Evolutionary conservation across 2,113 vertebrate species (phyloP).

Genomic region (Datnioides undecimradiatus): DNA sequence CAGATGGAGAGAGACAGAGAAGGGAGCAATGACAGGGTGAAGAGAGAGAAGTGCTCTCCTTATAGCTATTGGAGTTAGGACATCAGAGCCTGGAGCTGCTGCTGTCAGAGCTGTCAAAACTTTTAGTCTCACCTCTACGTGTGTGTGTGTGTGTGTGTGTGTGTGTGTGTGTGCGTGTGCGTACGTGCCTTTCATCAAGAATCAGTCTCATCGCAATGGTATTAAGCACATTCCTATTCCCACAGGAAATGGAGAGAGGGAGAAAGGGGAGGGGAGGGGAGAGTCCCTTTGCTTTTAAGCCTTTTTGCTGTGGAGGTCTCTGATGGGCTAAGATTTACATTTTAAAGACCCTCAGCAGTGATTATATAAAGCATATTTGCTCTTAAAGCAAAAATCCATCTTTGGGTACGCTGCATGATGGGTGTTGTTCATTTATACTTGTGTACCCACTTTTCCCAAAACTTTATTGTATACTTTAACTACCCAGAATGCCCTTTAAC

Average conservation of each 20-base stretch:
- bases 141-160: constrained; percentile 21
- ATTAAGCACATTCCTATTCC: constrained; percentile 63
- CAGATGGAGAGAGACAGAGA: neutral
- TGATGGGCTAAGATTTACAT: constrained; percentile 39
- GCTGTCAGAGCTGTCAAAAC: constrained; percentile 49
- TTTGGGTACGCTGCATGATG: constrained; percentile 16
- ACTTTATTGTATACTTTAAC: neutral
- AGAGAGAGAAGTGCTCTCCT: constrained; percentile 20
- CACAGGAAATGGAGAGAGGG: neutral
- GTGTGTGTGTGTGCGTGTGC: constrained; percentile 27
- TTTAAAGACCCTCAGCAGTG: constrained; percentile 7
- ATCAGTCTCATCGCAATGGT: constrained; percentile 54
- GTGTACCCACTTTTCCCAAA: neutral
- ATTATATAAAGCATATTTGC: constrained; percentile 36
- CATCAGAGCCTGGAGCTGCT: constrained; percentile 41
- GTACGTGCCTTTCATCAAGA: constrained; percentile 20
- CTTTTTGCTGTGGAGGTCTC: constrained; percentile 33
- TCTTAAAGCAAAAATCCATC: constrained; percentile 6
- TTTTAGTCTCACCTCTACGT: constrained; percentile 32
- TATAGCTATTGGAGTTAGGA: constrained; percentile 33
- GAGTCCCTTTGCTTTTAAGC: constrained; percentile 37
- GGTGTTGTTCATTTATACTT: constrained; percentile 4
- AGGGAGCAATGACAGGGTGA: neutral
- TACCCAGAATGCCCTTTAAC: neutral
- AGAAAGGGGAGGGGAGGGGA: neutral